Evolutionary conservation across 64 coral and sea anemone species (phyloP).

Genomic region (Montipora foliosa): DNA sequence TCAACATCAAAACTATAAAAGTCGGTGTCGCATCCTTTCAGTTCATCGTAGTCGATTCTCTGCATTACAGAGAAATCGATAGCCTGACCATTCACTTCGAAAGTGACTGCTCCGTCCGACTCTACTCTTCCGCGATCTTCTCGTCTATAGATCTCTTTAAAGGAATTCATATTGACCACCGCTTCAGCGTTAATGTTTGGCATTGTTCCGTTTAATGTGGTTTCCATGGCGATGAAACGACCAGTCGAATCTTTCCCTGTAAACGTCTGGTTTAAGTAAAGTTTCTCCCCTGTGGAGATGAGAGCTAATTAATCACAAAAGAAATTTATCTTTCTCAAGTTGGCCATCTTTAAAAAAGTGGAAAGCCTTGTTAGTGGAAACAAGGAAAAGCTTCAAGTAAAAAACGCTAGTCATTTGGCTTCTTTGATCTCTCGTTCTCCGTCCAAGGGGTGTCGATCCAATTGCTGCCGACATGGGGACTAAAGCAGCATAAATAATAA

Average conservation of each 20-base stretch:
- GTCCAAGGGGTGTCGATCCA: too few relatives aligned
- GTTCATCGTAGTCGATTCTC: slow-evolving; percentile 68
- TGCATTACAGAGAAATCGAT: slow-evolving; percentile 71
- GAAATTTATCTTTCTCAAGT: too few relatives aligned
- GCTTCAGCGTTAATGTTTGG: slow-evolving; percentile 48
- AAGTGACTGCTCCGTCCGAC: slow-evolving; percentile 68
- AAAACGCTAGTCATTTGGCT: too few relatives aligned
- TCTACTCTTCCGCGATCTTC: slow-evolving; percentile 60
- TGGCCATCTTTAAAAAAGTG: too few relatives aligned
- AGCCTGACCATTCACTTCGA: slow-evolving; percentile 61
- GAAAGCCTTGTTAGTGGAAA: too few relatives aligned
- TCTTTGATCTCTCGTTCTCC: too few relatives aligned
- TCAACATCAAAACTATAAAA: slow-evolving; percentile 47
- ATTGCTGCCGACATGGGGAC: too few relatives aligned
- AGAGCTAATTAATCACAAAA: too few relatives aligned
- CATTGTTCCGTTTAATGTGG: slow-evolving; percentile 61
- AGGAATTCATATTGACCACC: slow-evolving; percentile 43
- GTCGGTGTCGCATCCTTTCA: slow-evolving; percentile 28
- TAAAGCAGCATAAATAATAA: too few relatives aligned
- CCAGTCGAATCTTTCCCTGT: slow-evolving; percentile 32
- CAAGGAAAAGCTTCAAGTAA: too few relatives aligned
- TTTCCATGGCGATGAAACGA: slow-evolving; percentile 22
- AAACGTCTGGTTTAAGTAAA: slow-evolving; percentile 64
- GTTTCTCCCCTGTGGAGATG: slow-evolving; percentile 44
- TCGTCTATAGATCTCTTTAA: slow-evolving; percentile 54